Base-by-base conservation (phyloP, 2,113 vertebrate species). In the Baryphthengus martii region DNA sequence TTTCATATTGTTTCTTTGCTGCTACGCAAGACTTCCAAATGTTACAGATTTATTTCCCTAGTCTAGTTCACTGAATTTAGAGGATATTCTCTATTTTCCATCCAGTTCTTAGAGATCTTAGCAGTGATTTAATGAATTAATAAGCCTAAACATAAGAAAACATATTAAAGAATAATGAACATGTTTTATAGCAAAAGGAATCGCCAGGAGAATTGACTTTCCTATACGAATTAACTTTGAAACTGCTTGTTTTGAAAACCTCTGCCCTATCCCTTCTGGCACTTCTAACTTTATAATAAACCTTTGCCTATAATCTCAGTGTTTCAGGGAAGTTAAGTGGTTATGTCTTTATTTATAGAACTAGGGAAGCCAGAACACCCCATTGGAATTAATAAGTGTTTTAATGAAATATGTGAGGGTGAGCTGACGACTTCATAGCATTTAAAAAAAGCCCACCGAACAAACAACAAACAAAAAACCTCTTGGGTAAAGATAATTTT, bases 111-210 rank as follows among this genome's bases (percentile, higher is more conserved):
- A 7, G 40, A 84, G 33, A 90, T 92, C 35, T 45, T 45, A 79
- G 49, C 55, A 70, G 33, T 95, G 86, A 96, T 95, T 95, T 96
- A 96, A 96, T 93, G 96, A 93, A 90, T 92, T 96, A 95, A 95
- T 96, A 96, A 97, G 42, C 42, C 44, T 75, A 53, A 94, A 92
- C 37, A 61, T 90, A 75, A 52, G 77, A 82, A 96, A 93, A 58
- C 49, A 18, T 94, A 95, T 89, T 88, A 94, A 96, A 89, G 79
- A 88, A 62, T 95, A 89, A 94, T 87, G 92, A 94, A 90, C 39
- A 49, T 81, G 61, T 74, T 94, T 93, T 93, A 86, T 81, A 81
- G 80, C 65, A 86, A 84, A 89, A 78, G 88, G 45, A 93, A 93
- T 94, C 87, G 76, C 93, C 88, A 94, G 8, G 88, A 92, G 88